phyloP scores from a whole-genome alignment of 2,113 vertebrate species.

The Thymallus thymallus region DNA sequence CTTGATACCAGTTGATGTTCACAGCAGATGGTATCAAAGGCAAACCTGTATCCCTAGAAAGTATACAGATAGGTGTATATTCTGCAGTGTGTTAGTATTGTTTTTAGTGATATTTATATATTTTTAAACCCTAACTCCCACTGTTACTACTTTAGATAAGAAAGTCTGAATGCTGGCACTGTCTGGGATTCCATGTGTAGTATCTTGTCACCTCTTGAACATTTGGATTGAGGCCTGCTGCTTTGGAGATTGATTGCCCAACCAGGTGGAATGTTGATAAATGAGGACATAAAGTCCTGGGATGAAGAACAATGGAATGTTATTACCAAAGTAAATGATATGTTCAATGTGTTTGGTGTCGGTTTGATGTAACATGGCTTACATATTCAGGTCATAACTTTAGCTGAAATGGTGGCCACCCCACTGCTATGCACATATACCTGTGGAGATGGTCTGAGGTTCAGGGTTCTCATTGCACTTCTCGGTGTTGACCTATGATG shows the following conservation, averaged over 20 bases:
- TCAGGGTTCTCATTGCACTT: no score
- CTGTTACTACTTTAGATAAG: background rate
- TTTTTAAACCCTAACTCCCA: constrained; percentile 52
- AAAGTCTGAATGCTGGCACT: background rate
- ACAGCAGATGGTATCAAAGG: constrained; percentile 63
- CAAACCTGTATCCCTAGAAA: constrained; percentile 52
- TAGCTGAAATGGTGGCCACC: no score
- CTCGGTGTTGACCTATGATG: no score
- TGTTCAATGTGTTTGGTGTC: no score
- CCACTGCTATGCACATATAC: no score
- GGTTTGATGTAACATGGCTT: no score
- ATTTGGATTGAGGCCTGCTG: constrained; percentile 36
- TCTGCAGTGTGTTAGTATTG: constrained; percentile 60
- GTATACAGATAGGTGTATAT: constrained; percentile 50
- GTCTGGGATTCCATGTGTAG: background rate
- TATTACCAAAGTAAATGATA: no score
- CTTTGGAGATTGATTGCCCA: background rate
- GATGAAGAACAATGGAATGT: no score
- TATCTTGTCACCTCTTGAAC: background rate
- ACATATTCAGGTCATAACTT: no score
- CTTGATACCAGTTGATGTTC: constrained; percentile 48
- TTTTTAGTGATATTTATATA: constrained; percentile 47
- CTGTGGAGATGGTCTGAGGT: no score
- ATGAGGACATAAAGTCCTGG: no score
- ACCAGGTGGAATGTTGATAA: no score